Evolutionary conservation across 2,797 vertebrate genomes (phyloP), one percentile per base, ranked within the genome.

Genomic region (Cirrhinus molitorella): DNA sequence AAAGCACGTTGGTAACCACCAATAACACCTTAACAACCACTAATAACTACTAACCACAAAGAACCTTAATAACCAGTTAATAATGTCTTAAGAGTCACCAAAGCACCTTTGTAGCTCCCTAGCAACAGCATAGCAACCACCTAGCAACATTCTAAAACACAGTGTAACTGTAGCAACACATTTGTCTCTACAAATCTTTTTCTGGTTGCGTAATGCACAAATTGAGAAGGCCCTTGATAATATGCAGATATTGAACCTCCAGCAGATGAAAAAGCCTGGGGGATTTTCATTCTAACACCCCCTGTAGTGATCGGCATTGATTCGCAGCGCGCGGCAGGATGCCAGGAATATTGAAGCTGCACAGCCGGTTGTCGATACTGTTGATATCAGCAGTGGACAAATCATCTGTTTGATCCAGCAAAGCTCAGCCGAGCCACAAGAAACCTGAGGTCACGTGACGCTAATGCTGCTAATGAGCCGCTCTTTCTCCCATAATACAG

Each of bases 311-410:
- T 85, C 73, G 71, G n/a, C 74, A 89, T 89, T 6, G 84, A 90
- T 80, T 45, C 71, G 23, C 31, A 28, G 37, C n/a, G 45, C 16
- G 5, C 16, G 53, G 59, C 40, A 73, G 63, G 45, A 59, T 17
- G 57, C 47, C 53, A 28, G 87, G 87, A 76, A 88, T 84, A 85
- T 85, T 90, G 93, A 92, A 91, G 91, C 89, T 88, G 85, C 87
- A 82, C 85, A 31, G 37, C 83, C 83, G 88, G 78, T 85, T 80
- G 90, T 93, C 93, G 87, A 93, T 93, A 92, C 77, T 37, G 79
- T 74, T 85, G 85, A 85, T 85, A 87, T 85, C 83, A 53, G 28
- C n/a, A 6, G 28, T 79, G 53, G 63, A 61, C 51, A 43, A 70
- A 76, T 49, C 70, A 53, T 81, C 45, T 8, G 45, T 63, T 51